These are phyloP conservation scores for Atrina japonica DNA, from an alignment of 2,888 invertebrate genomes.

Conservation along the genomic window DNA sequence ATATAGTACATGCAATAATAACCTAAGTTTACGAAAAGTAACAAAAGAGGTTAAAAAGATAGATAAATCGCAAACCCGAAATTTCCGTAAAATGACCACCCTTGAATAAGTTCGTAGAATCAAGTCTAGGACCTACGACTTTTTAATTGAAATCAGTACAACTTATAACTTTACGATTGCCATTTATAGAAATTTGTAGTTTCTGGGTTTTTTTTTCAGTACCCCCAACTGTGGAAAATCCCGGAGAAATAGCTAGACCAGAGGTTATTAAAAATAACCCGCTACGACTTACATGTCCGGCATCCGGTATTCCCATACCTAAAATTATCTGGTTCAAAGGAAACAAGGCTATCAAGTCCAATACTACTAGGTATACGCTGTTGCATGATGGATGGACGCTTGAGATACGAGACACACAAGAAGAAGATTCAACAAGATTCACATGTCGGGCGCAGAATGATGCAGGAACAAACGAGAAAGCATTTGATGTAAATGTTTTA, in stretches of 20 bases:
- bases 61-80: too few relatives aligned
- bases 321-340: slow-evolving; percentile 80
- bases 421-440: slow-evolving; percentile 74
- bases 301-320: slow-evolving; percentile 81
- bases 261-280: slow-evolving; percentile 72
- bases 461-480: slow-evolving; percentile 80
- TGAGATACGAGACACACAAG: slow-evolving; percentile 57
- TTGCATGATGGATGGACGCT: slow-evolving; percentile 73
- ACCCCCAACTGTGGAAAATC: slow-evolving; percentile 80
- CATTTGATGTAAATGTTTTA: slow-evolving; percentile 83
- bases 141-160: too few relatives aligned
- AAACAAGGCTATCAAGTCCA: slow-evolving; percentile 55
- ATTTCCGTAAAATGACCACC: too few relatives aligned
- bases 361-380: slow-evolving; percentile 55
- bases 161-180: too few relatives aligned
- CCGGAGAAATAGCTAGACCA: slow-evolving; percentile 67
- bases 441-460: slow-evolving; percentile 81
- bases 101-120: too few relatives aligned
- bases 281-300: slow-evolving; percentile 81
- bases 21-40: too few relatives aligned
- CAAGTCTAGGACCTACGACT: too few relatives aligned
- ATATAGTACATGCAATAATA: too few relatives aligned
- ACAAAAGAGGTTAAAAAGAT: too few relatives aligned
- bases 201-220: too few relatives aligned
- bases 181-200: too few relatives aligned